phyloP scores from a whole-genome alignment of 2,888 invertebrate species.

The Chaitophorus viminalis region DNA sequence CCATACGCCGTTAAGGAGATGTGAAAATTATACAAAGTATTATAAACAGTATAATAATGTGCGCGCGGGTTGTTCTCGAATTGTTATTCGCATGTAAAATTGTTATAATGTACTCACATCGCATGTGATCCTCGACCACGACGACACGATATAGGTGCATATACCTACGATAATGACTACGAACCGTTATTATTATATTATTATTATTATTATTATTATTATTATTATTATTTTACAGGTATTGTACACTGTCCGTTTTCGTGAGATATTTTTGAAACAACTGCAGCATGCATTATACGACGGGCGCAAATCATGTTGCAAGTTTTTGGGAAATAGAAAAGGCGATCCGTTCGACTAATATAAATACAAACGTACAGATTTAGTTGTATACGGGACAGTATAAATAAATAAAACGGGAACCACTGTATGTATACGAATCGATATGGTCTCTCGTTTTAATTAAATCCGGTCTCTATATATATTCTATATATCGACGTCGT shows the following conservation, averaged over 20 bases:
- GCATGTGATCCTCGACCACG: background rate
- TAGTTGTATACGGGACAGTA: background rate
- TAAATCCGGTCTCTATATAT: background rate
- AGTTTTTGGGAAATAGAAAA: too few relatives aligned
- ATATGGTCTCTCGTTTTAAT: background rate
- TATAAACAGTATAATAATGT: background rate
- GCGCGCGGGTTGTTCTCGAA: background rate
- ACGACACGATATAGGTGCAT: too few relatives aligned
- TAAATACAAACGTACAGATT: background rate
- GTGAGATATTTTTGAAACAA: background rate
- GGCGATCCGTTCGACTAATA: too few relatives aligned
- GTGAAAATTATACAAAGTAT: slow-evolving; percentile 28
- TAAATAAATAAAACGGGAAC: background rate
- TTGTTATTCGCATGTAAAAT: background rate
- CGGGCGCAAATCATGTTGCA: too few relatives aligned
- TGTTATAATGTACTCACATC: background rate
- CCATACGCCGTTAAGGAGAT: too few relatives aligned
- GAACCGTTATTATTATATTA: background rate
- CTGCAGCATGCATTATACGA: background rate
- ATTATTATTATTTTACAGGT: too few relatives aligned
- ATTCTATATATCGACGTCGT: too few relatives aligned
- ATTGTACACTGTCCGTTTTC: background rate
- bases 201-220: background rate
- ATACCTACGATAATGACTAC: background rate
- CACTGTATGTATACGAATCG: background rate